Evolutionary conservation across 2,113 vertebrate genomes (phyloP).

Genomic region (Myanophis thanlyinensis): DNA sequence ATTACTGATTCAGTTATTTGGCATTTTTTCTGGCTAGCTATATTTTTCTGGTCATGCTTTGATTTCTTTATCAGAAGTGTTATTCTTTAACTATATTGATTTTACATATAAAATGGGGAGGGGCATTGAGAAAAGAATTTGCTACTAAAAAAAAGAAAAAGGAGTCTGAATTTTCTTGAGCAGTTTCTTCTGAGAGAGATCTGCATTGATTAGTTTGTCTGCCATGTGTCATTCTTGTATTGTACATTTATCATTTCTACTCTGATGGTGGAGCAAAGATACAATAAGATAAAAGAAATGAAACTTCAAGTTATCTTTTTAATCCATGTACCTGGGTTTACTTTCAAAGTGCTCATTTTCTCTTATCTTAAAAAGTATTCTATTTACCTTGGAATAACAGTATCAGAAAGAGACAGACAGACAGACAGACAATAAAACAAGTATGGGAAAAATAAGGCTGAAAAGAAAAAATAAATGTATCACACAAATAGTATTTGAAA

Average conservation of each 20-base stretch:
- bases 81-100: neutral
- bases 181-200: slow-evolving; percentile 31
- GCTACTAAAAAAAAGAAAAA: slow-evolving; percentile 36
- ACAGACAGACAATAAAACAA: slow-evolving; percentile 30
- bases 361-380: slow-evolving; percentile 66
- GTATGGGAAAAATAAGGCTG: neutral
- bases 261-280: slow-evolving; percentile 63
- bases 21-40: too few species aligned
- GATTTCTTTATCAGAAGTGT: neutral
- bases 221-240: slow-evolving; percentile 52
- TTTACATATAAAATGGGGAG: neutral
- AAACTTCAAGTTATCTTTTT: slow-evolving; percentile 72
- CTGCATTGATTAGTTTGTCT: slow-evolving; percentile 47
- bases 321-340: slow-evolving; percentile 74
- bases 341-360: slow-evolving; percentile 68
- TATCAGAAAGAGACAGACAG: slow-evolving; percentile 18
- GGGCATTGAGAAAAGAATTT: rapidly evolving
- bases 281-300: slow-evolving; percentile 75
- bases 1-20: neutral
- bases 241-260: slow-evolving; percentile 56
- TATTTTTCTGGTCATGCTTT: neutral
- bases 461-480: neutral
- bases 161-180: slow-evolving; percentile 16
- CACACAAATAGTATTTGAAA: neutral
- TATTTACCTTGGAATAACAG: slow-evolving; percentile 51